Percentiles rank a stretch among this genome's conserved stretches.
phyloP scores from a whole-genome alignment of 1,140 invertebrate genomes.

The Bombus ignitus region DNA sequence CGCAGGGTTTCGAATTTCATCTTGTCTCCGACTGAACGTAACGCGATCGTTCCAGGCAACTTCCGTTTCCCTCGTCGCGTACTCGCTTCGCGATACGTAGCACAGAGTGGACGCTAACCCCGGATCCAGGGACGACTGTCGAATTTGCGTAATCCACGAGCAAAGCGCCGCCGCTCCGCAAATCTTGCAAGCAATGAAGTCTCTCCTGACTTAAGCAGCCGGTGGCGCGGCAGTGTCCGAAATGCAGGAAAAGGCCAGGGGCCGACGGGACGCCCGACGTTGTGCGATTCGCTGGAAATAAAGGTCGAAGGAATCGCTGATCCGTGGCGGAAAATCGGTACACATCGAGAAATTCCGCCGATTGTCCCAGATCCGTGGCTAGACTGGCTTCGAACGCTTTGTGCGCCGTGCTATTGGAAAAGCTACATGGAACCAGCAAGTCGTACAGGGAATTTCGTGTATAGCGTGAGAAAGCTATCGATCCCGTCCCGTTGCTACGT shows the following conservation, averaged over 20 bases:
- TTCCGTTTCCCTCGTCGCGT: not conserved
- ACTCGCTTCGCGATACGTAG: not conserved
- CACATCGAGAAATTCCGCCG: no score
- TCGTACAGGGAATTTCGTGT: not conserved
- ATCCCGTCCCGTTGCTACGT: not conserved
- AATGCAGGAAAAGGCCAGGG: not conserved
- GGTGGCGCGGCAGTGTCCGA: not conserved
- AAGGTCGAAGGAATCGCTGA: not conserved
- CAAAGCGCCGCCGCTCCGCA: slow-evolving; percentile 39
- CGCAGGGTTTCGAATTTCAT: not conserved
- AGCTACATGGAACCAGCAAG: no score
- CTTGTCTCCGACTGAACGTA: not conserved
- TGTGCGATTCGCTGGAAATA: not conserved
- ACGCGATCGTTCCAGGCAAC: not conserved
- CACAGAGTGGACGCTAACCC: not conserved
- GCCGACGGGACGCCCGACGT: not conserved
- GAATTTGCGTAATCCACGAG: slow-evolving; percentile 53
- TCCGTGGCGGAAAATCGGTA: not conserved
- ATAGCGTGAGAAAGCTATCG: not conserved
- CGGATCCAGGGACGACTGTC: slow-evolving; percentile 4
- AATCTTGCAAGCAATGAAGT: slow-evolving; percentile 41
- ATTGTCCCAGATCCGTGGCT: no score
- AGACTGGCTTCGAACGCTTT: not conserved
- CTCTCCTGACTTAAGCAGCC: slow-evolving; percentile 38
- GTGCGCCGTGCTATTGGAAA: not conserved